Conservation (phyloP, 2,797 vertebrate species). For the Anabas testudineus region DNA sequence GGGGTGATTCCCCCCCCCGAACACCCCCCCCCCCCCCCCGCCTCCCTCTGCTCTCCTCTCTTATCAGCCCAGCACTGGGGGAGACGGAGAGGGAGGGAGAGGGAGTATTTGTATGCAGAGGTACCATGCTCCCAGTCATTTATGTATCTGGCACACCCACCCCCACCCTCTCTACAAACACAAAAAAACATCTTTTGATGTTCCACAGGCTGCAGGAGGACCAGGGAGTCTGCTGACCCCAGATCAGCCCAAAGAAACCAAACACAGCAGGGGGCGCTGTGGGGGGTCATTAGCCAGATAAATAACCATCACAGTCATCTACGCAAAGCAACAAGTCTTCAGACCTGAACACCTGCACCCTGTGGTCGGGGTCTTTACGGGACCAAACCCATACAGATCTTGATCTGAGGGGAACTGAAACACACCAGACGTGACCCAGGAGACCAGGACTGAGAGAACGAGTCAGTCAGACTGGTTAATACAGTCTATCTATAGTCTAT, state of each 20-base stretch:
- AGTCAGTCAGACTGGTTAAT: no score
- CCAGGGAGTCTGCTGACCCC: slow-evolving; percentile 22
- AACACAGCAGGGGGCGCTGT: no score
- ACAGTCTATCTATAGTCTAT: no score
- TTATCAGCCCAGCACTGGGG: slow-evolving; percentile 61
- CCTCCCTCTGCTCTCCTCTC: slow-evolving; percentile 24
- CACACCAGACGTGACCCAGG: no score
- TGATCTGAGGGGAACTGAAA: no score
- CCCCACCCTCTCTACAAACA: slow-evolving; percentile 47
- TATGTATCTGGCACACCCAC: slow-evolving; percentile 62
- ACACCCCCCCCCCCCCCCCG: slow-evolving; percentile 13
- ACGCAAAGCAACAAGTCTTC: no score
- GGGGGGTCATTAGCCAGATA: no score
- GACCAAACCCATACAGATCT: no score
- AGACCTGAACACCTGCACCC: no score
- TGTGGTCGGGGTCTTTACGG: no score
- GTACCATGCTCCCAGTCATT: slow-evolving; percentile 72
- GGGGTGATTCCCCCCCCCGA: slow-evolving; percentile 41
- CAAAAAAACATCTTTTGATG: slow-evolving; percentile 75
- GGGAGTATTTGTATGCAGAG: slow-evolving; percentile 73
- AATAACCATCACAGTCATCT: no score
- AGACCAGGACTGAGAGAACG: no score
- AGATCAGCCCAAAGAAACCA: slow-evolving; percentile 10
- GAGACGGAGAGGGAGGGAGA: slow-evolving; percentile 4
- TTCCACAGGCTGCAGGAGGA: slow-evolving; percentile 55